Percentiles rank a stretch among this genome's conserved stretches.
phyloP scores from a whole-genome alignment of 2,797 vertebrate species.

The Gephyroberyx darwinii region DNA sequence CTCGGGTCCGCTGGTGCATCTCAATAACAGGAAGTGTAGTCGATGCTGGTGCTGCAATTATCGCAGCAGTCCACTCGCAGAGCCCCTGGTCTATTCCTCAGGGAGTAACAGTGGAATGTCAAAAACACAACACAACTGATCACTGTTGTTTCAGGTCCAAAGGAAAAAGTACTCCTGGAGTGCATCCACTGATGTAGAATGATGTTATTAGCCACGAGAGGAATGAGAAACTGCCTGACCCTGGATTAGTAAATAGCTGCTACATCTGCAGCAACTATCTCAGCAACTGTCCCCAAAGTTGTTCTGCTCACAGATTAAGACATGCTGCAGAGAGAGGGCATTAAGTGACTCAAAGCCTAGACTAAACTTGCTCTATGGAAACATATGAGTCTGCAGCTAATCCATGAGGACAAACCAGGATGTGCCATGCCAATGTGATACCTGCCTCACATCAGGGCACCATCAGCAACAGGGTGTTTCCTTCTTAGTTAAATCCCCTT shows the following conservation, averaged over 20 bases:
- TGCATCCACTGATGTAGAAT: slow-evolving; percentile 40
- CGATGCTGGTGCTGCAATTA: slow-evolving; percentile 55
- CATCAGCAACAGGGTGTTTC: slow-evolving; percentile 7
- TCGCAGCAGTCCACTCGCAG: slow-evolving; percentile 42
- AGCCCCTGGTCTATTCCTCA: slow-evolving; percentile 49
- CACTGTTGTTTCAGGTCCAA: slow-evolving; percentile 56
- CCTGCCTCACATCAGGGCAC: slow-evolving; percentile 28
- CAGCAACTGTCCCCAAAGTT: slow-evolving; percentile 9
- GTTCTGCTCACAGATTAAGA: slow-evolving; percentile 11
- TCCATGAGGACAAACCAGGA: slow-evolving; percentile 58
- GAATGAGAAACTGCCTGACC: slow-evolving; percentile 6
- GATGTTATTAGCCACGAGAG: slow-evolving; percentile 34
- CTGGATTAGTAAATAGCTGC: slow-evolving; percentile 10
- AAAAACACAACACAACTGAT: slow-evolving; percentile 56
- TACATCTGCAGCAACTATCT: not conserved
- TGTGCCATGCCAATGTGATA: slow-evolving; percentile 42
- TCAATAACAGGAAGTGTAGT: slow-evolving; percentile 78
- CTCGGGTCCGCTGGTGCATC: slow-evolving; percentile 38
- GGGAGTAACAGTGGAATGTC: slow-evolving; percentile 70
- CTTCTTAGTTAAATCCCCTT: slow-evolving; percentile 31
- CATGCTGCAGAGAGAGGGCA: slow-evolving; percentile 30
- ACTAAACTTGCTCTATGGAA: slow-evolving; percentile 53
- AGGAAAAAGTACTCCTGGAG: slow-evolving; percentile 43
- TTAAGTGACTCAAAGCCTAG: slow-evolving; percentile 36
- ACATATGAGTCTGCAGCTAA: slow-evolving; percentile 48